A percentile compares a stretch with the other conserved stretches of the same genome.
Conservation (phyloP, 2,888 invertebrate species). For the Bhutanitis thaidina region DNA sequence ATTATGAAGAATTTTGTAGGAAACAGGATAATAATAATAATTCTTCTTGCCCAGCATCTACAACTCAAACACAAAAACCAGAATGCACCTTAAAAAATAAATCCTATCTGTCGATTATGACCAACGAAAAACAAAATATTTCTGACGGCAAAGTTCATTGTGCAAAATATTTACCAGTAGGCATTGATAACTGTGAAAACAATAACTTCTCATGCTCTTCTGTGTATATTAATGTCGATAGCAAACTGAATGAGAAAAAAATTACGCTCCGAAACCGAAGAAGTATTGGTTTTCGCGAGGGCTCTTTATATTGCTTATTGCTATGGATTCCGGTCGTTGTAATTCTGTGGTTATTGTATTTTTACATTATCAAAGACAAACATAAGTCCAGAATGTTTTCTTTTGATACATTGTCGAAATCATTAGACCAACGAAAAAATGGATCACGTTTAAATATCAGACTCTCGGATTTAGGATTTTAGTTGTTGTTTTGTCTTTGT, state of each 20-base stretch:
- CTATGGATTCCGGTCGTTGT: constrained; percentile 50
- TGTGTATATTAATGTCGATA: constrained; percentile 26
- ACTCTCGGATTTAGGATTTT: constrained; percentile 58
- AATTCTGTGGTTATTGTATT: constrained; percentile 42
- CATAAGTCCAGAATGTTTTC: constrained; percentile 12
- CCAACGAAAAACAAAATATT: background rate
- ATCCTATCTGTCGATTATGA: background rate
- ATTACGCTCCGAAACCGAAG: constrained; percentile 23
- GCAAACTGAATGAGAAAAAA: constrained; percentile 24
- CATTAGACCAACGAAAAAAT: constrained; percentile 9
- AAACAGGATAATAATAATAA: constrained; percentile 15
- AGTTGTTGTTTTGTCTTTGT: constrained; percentile 12
- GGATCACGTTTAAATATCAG: constrained; percentile 31
- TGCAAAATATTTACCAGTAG: constrained; percentile 19
- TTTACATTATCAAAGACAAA: constrained; percentile 39
- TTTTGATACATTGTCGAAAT: constrained; percentile 11
- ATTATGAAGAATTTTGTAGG: constrained; percentile 32
- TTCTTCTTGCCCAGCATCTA: background rate
- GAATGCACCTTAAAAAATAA: background rate
- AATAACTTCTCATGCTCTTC: constrained; percentile 23
- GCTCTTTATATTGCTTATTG: constrained; percentile 45
- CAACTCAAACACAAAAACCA: background rate
- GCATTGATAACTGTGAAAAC: constrained; percentile 19
- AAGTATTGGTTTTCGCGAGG: constrained; percentile 43
- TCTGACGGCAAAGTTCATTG: constrained; percentile 1